Evolutionary conservation across 1,140 invertebrate genomes (phyloP), one percentile per base, ranked within the genome.

Genomic region (Penaeus vannamei): DNA sequence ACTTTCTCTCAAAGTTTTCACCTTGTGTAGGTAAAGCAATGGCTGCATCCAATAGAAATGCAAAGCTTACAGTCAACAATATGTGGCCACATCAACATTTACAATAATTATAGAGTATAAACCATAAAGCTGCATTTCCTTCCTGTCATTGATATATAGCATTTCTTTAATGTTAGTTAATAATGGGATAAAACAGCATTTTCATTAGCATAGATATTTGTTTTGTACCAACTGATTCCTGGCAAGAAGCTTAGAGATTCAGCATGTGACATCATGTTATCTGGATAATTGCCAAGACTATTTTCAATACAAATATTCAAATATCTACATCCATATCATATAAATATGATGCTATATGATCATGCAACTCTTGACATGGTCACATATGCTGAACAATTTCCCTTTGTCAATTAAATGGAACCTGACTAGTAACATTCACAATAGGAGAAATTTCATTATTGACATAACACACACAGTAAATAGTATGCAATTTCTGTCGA

Each of bases 361-460:
- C 79, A 84, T 66, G 83, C 69, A 84, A 84, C 5, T 84, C 61
- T 64, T 84, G 83, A 84, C 22, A 69, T 26, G 61, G 83, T 36
- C 83, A 84, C 83, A 84, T 22, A 84, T 26, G 83, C 42, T 66
- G 64, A 84, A 17, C n/a, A 69, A 64, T 42, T 66, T 84, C n/a
- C 29, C 83, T 66, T 81, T 81, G 79, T 81, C 64, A 84, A 84
- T 36, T 84, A n/a, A 84, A 72, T 32, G 66, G n/a, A 32, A 72
- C 32, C 66, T 86, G 85, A 86, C 85, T 86, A 86, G 85, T 86
- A 86, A 86, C 76, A 60, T 86, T 86, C 85, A 86, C 85, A 86
- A 77, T 84, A 46, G 83, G 83, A 80, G 76, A 86, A 86, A 80
- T 86, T 62, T 79, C 29, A 80, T 86, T 80, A 80, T 42, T 85